Evolutionary conservation across 2,113 vertebrate species (phyloP), one percentile per base, ranked within the genome.

Genomic region (Mellivora capensis): DNA sequence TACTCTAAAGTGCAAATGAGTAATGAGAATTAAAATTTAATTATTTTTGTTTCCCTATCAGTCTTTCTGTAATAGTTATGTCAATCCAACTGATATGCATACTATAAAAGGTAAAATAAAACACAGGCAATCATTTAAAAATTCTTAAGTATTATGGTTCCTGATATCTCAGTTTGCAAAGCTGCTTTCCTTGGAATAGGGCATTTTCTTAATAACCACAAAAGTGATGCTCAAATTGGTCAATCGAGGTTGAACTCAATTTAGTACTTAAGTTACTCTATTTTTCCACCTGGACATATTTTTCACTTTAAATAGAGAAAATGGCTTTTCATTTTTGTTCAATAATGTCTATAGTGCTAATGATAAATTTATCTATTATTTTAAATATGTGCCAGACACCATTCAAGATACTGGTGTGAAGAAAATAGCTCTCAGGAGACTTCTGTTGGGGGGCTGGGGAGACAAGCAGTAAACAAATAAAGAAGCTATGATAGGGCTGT

Each of bases 11-110:
- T 88, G 79, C 64, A 94, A 95, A 49, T 81, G 54, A 96, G 71
- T 93, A 96, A 90, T 92, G 67, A 97, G 74, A 96, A 89, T 89
- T 29, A 59, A 59, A 96, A 61, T 81, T 79, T 62, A 85, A 84
- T 64, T 64, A 64, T 64, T 76, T 87, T 76, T 87, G 18, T 25
- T 95, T 83, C n/a, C 94, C 62, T 71, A 77, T 82, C 39, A 9
- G 1, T 42, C 27, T 92, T 69, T 69, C 71, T 42, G 15, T 76
- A 71, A 59, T 39, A 34, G 79, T 82, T 31, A 54, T 57, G 13
- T 39, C 59, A 77, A 29, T 54, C 15, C 39, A 76, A 37, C 34
- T 80, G 57, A 83, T 76, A 93, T 1, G 21, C 14, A 39, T 57
- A 27, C 18, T 82, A 0, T 37, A n/a, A 44, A 52, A 85, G 5